Conservation (phyloP, 2,797 vertebrate species). For the Limosa lapponica region DNA sequence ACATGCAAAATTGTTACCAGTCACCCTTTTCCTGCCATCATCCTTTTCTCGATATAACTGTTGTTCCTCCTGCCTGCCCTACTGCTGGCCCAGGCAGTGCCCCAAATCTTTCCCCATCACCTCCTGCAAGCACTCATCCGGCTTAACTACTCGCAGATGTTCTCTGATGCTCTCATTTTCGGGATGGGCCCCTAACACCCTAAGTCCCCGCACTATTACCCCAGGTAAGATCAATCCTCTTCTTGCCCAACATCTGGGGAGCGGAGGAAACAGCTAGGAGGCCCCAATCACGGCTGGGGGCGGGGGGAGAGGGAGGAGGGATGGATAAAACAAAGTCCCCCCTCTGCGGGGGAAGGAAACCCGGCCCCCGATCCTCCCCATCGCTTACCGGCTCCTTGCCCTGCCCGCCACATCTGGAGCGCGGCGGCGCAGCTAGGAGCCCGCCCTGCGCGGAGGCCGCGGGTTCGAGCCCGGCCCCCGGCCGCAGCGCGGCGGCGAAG, state of each 20-base stretch:
- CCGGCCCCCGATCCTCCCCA: neutral
- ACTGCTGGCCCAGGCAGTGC: neutral
- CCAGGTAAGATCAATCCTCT: neutral
- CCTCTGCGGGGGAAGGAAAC: neutral
- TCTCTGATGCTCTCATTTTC: neutral
- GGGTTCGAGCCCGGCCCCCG: conserved; percentile 1
- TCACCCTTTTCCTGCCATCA: neutral
- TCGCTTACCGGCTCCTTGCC: neutral
- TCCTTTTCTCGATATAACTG: neutral
- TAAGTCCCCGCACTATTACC: neutral
- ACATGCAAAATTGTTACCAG: neutral
- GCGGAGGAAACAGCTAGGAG: neutral
- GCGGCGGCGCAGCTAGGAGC: neutral
- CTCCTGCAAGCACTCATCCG: neutral
- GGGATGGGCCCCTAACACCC: neutral
- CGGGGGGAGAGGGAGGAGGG: neutral
- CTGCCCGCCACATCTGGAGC: neutral
- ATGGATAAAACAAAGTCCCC: neutral
- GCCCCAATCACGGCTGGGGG: neutral
- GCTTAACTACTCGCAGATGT: neutral
- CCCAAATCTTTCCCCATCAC: neutral
- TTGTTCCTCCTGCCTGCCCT: neutral
- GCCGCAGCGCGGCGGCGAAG: neutral
- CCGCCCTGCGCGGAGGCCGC: neutral
- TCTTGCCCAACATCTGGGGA: neutral